phyloP scores from a whole-genome alignment of 1,140 invertebrate genomes.

The Dinoponera quadriceps region DNA sequence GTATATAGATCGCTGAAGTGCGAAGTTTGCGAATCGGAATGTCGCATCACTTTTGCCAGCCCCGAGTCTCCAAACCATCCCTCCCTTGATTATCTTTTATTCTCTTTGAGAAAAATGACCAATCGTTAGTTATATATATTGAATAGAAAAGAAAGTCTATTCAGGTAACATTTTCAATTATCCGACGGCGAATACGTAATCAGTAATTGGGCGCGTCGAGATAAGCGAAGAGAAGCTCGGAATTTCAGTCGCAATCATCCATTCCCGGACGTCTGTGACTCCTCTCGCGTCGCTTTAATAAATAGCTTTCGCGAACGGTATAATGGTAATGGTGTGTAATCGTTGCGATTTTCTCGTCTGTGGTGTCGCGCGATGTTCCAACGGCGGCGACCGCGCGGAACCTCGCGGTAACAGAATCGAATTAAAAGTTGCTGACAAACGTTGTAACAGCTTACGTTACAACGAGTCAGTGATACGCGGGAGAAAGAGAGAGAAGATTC shows the following conservation, averaged over 20 bases:
- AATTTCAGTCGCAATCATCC: constrained; percentile 61
- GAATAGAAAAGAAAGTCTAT: too few species aligned
- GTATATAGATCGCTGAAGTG: too few species aligned
- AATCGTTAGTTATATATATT: too few species aligned
- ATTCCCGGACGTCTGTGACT: constrained; percentile 11
- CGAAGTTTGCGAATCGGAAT: too few species aligned
- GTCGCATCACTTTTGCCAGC: too few species aligned
- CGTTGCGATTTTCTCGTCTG: constrained; percentile 71
- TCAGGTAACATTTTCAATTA: too few species aligned
- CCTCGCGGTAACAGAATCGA: constrained; percentile 68
- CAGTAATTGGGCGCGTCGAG: too few species aligned
- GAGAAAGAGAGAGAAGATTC: constrained; percentile 6
- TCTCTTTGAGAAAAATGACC: too few species aligned
- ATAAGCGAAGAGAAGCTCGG: constrained; percentile 1
- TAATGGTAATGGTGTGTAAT: constrained; percentile 73
- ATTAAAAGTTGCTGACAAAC: constrained; percentile 70
- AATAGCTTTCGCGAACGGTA: constrained; percentile 72
- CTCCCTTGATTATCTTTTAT: too few species aligned
- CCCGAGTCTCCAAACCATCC: too few species aligned
- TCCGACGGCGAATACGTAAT: too few species aligned
- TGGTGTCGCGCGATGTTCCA: constrained; percentile 40
- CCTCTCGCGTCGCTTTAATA: constrained; percentile 59
- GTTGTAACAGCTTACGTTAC: constrained; percentile 54
- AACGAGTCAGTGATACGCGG: constrained; percentile 32
- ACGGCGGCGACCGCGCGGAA: too few species aligned